phyloP scores from a whole-genome alignment of 2,113 vertebrate genomes.

The Coturnix japonica region DNA sequence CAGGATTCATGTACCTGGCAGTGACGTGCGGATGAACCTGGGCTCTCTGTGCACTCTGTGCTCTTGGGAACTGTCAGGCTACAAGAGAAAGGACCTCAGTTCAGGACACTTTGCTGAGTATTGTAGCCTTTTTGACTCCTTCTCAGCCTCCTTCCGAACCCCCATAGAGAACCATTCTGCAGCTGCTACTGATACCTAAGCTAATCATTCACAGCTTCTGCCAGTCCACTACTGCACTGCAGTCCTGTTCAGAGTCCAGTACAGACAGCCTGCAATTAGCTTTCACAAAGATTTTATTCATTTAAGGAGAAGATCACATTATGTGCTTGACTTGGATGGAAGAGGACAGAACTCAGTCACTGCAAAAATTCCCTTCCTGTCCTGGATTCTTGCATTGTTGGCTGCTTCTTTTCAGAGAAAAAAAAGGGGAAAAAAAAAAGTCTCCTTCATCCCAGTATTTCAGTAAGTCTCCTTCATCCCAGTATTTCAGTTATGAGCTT shows the following conservation, averaged over 20 bases:
- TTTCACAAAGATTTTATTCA: conserved; percentile 24
- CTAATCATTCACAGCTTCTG: neutral
- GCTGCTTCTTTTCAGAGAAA: conserved; percentile 8
- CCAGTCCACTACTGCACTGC: neutral
- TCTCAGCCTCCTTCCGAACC: neutral
- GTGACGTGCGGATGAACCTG: conserved; percentile 33
- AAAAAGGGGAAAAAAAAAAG: neutral
- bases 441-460: too few species aligned
- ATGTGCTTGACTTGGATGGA: neutral
- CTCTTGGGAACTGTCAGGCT: conserved; percentile 21
- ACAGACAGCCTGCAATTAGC: neutral
- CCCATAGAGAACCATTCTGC: conserved; percentile 11
- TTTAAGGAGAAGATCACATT: conserved; percentile 18
- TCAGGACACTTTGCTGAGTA: conserved; percentile 6
- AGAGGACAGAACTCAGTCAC: neutral
- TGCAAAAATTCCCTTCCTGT: conserved; percentile 26
- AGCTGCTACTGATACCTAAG: conserved; percentile 2
- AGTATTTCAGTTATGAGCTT: neutral
- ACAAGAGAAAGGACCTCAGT: neutral
- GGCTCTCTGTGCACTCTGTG: neutral
- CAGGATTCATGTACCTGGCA: neutral
- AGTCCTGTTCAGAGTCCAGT: neutral
- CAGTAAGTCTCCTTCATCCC: neutral
- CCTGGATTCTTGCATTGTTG: neutral
- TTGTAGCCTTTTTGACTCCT: conserved; percentile 14